Percentiles rank a stretch among this genome's conserved stretches.
Evolutionary conservation across 92 coral and sea anemone species (phyloP).

Genomic region (Paramuricea clavata): DNA sequence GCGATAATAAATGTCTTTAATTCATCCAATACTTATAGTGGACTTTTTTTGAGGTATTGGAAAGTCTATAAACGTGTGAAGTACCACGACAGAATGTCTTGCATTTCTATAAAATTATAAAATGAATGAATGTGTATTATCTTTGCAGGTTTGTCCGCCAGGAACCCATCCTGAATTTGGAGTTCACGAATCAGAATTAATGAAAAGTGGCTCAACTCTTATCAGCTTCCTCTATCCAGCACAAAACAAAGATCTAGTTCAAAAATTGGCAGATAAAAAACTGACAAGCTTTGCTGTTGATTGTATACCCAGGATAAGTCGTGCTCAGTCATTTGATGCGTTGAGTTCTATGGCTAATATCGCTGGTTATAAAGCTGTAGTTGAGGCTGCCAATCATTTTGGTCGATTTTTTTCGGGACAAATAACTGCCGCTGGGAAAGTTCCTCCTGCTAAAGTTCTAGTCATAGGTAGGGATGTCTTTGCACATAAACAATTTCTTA

Average conservation of each 20-base stretch:
- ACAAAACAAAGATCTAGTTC: constrained; percentile 86
- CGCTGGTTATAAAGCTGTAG: constrained; percentile 98
- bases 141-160: constrained; percentile 90
- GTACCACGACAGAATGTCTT: neutral
- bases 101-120: neutral
- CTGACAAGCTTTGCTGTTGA: constrained; percentile 96
- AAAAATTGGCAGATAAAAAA: constrained; percentile 78
- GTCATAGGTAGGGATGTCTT: constrained; percentile 78
- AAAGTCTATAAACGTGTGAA: neutral
- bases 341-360: constrained; percentile 99
- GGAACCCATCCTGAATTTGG: constrained; percentile 72
- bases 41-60: neutral
- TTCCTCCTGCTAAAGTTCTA: constrained; percentile 96
- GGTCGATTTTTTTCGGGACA: constrained; percentile 98
- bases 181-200: constrained; percentile 86
- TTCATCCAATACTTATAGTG: too few relatives aligned
- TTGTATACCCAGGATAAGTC: constrained; percentile 93
- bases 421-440: constrained; percentile 99
- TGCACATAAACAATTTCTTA: too few relatives aligned
- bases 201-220: constrained; percentile 90
- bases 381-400: constrained; percentile 97
- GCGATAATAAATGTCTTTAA: too few relatives aligned
- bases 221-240: constrained; percentile 97
- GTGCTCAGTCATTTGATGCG: constrained; percentile 95
- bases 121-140: neutral